phyloP scores from a whole-genome alignment of 2,113 vertebrate species.

The Pholis gunnellus region DNA sequence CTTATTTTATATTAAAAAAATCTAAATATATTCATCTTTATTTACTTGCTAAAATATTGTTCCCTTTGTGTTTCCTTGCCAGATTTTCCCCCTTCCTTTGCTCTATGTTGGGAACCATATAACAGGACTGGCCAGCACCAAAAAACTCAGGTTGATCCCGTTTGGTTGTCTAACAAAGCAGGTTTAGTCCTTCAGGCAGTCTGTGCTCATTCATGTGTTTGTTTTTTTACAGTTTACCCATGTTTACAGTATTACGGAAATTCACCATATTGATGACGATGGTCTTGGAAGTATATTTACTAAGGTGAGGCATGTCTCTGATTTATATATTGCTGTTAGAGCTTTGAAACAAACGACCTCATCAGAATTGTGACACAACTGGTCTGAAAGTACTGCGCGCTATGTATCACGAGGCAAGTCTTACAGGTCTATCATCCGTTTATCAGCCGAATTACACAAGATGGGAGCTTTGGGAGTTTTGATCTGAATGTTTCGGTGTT shows the following conservation, averaged over 20 bases:
- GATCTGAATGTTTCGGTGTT: background rate
- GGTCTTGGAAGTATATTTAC: conserved; percentile 89
- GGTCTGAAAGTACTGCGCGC: conserved; percentile 1
- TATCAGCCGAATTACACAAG: background rate
- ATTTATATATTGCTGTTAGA: background rate
- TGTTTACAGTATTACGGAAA: conserved; percentile 96
- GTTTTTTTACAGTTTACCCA: conserved; percentile 88
- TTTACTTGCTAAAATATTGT: background rate
- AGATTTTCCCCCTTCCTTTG: conserved; percentile 85
- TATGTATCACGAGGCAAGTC: background rate
- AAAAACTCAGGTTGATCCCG: conserved; percentile 81
- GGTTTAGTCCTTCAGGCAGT: background rate
- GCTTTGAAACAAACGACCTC: background rate
- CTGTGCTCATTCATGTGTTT: background rate
- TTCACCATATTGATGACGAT: conserved; percentile 95
- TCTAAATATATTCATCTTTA: background rate
- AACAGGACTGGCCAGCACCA: conserved; percentile 83
- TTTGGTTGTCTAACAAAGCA: background rate
- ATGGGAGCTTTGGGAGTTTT: background rate
- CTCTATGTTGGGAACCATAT: conserved; percentile 83
- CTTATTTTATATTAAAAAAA: background rate
- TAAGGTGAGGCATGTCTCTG: conserved; percentile 83
- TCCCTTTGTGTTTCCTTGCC: background rate
- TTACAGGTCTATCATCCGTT: background rate
- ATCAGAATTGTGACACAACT: background rate